Conservation (phyloP, 1,140 invertebrate species). For the Zophobas atratus region DNA sequence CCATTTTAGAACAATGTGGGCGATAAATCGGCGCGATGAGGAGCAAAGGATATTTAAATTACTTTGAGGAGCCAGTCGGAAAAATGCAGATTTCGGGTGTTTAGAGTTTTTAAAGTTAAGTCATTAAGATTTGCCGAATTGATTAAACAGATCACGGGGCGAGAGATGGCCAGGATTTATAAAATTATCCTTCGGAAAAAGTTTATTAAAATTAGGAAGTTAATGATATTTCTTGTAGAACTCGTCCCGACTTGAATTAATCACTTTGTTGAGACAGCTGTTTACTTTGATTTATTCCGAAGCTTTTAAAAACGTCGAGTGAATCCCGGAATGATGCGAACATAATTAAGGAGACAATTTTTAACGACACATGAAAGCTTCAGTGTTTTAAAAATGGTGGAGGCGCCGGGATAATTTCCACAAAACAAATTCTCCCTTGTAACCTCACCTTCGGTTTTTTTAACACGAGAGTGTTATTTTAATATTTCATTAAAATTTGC, state of each 20-base stretch:
- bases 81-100: background rate
- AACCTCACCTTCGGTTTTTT: too few species aligned
- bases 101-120: background rate
- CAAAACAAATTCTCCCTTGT: too few species aligned
- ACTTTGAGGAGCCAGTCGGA: background rate
- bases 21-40: constrained; percentile 3
- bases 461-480: too few species aligned
- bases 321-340: too few species aligned
- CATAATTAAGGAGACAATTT: too few species aligned
- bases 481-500: too few species aligned
- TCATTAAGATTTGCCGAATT: background rate
- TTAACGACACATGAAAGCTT: background rate
- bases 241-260: too few species aligned
- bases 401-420: background rate
- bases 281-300: background rate
- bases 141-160: background rate
- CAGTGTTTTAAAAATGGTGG: background rate
- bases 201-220: too few species aligned
- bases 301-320: background rate
- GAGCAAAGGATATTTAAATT: background rate
- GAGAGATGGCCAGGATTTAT: background rate
- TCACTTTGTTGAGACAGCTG: too few species aligned
- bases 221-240: too few species aligned
- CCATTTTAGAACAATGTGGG: constrained; percentile 23
- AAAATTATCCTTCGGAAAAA: too few species aligned